Conservation (phyloP, 1,140 invertebrate genomes). For the Trichomalopsis sarcophagae region DNA sequence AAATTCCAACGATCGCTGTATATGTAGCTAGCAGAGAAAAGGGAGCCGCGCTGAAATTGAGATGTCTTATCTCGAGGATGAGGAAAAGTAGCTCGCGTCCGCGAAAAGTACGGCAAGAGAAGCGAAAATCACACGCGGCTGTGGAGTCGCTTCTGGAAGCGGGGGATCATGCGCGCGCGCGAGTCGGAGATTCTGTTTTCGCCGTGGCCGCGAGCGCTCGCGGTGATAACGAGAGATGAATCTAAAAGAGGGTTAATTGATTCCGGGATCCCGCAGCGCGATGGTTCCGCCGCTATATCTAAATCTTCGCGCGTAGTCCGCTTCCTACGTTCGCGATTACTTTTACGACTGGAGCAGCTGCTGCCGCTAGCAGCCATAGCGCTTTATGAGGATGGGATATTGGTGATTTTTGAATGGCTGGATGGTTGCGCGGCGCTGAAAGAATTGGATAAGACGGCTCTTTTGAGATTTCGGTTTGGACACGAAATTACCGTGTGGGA, state of each 20-base stretch:
- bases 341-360: not conserved
- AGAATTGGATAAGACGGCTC: not conserved
- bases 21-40: not conserved
- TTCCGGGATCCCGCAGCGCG: not conserved
- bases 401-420: not conserved
- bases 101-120: constrained; percentile 43
- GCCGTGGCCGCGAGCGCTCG: not conserved
- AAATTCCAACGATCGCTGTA: constrained; percentile 52
- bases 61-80: constrained; percentile 66
- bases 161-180: not conserved
- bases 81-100: constrained; percentile 59
- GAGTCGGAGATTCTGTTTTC: constrained; percentile 28
- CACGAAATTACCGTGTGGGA: not conserved
- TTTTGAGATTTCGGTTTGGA: not conserved
- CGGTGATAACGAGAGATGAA: constrained; percentile 49
- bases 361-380: too few relatives aligned
- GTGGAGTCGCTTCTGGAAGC: too few relatives aligned
- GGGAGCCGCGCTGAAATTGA: constrained; percentile 58
- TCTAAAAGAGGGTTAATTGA: constrained; percentile 52
- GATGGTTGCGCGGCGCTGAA: not conserved
- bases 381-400: not conserved
- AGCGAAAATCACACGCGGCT: constrained; percentile 59
- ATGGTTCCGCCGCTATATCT: not conserved
- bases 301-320: not conserved
- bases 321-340: constrained; percentile 10